Percentiles rank a stretch among this genome's conserved stretches.
Evolutionary conservation across 2,888 invertebrate species (phyloP).

Genomic region (Eudasyphora cyanicolor): DNA sequence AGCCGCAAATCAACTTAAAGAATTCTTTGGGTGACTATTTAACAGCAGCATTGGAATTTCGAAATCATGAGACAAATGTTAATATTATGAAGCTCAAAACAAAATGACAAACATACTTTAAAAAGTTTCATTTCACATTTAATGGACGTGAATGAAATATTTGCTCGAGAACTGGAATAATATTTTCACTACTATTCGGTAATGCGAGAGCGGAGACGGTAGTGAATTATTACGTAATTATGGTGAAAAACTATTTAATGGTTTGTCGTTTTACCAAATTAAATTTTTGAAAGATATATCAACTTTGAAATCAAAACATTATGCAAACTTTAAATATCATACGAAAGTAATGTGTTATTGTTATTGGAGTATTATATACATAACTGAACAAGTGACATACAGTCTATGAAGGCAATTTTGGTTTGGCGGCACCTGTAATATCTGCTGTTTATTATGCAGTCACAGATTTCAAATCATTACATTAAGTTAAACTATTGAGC

Average conservation of each 20-base stretch:
- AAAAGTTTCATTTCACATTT: neutral
- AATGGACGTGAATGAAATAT: conserved; percentile 7
- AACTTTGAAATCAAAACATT: too few species aligned
- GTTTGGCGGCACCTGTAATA: too few species aligned
- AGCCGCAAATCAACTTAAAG: conserved; percentile 58
- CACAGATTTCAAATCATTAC: too few species aligned
- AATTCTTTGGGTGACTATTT: conserved; percentile 49
- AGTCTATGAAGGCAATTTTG: too few species aligned
- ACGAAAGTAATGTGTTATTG: too few species aligned
- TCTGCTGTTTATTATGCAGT: too few species aligned
- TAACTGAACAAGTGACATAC: too few species aligned
- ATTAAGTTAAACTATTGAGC: too few species aligned
- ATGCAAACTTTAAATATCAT: too few species aligned
- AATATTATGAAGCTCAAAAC: neutral
- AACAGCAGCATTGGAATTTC: conserved; percentile 7
- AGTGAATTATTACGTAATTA: neutral
- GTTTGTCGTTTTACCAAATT: neutral
- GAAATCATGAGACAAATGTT: conserved; percentile 24
- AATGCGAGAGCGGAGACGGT: neutral
- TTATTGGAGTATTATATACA: too few species aligned
- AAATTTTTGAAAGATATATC: too few species aligned
- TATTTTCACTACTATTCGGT: neutral
- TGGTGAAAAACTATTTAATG: neutral
- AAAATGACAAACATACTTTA: neutral
- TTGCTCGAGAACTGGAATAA: neutral